phyloP scores from a whole-genome alignment of 1,140 invertebrate genomes.

The Copidosoma floridanum region DNA sequence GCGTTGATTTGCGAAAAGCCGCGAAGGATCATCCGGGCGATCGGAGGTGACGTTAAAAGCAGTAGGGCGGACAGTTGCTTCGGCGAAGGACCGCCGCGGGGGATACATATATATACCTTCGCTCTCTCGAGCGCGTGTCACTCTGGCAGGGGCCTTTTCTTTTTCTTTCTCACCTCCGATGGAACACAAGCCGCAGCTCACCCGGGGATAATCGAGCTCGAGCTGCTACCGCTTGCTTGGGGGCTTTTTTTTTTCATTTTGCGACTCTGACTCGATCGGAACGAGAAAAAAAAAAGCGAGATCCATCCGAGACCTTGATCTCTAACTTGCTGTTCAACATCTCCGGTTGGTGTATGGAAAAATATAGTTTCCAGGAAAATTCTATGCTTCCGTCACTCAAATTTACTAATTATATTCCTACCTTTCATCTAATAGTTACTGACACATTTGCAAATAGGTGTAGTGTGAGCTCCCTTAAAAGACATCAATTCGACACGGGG shows the following conservation, averaged over 20 bases:
- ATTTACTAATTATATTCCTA: no score
- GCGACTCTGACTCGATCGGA: neutral
- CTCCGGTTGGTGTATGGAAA: no score
- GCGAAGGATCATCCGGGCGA: neutral
- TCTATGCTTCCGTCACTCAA: no score
- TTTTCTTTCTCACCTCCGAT: neutral
- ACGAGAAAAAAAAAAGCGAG: neutral
- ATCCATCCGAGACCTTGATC: no score
- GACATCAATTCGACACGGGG: no score
- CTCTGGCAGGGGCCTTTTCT: neutral
- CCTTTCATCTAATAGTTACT: no score
- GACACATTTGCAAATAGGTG: no score
- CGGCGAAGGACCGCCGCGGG: neutral
- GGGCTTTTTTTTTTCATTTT: neutral
- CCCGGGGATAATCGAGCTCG: neutral
- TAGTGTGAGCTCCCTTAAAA: no score
- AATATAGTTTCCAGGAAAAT: no score
- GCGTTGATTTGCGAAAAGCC: constrained; percentile 18
- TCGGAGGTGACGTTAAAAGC: neutral
- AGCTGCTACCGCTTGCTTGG: neutral
- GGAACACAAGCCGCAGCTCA: neutral
- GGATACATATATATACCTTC: neutral
- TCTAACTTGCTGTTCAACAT: no score
- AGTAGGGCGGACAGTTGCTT: constrained; percentile 7
- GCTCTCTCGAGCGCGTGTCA: neutral